Evolutionary conservation across 30 jellyfish, hydroid and myxozoan genomes (phyloP), one percentile per base, ranked within the genome.

Genomic region (Rhopilema esculentum): DNA sequence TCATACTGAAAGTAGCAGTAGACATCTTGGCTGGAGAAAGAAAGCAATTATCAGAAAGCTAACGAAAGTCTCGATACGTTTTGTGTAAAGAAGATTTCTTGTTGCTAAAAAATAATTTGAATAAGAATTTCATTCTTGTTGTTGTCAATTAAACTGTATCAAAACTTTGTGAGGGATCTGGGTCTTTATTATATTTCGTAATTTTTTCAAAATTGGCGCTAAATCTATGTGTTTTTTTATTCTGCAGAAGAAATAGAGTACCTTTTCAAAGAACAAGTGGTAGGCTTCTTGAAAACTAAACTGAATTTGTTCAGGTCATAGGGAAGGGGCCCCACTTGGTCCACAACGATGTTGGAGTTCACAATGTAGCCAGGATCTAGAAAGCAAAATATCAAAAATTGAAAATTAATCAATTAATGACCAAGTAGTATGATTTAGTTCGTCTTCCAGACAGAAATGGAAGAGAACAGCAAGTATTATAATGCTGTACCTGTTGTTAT

Each of bases 361-460:
- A 91, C 52, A 25, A 91, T 64, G 53, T 63, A 91, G 9, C 99
- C 99, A 81, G 99, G 99, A 67, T 96, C 99, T 96, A 70, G 24
- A 32, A 69, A 24, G 27, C 27, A 77, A 31, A 22, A 19, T 19
- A 63, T 33, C 87, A 32, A 15, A 40, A 15, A 12, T 15, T n/a
- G n/a, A n/a, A n/a, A n/a, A n/a, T n/a, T n/a, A n/a, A n/a, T n/a
- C n/a, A n/a, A 16, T 23, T 8, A n/a, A 22, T 63, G 86, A n/a
- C n/a, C n/a, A n/a, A n/a, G n/a, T n/a, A n/a, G n/a, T n/a, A n/a
- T n/a, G n/a, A n/a, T n/a, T n/a, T n/a, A n/a, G n/a, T n/a, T n/a
- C n/a, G n/a, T n/a, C n/a, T n/a, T n/a, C n/a, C n/a, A n/a, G n/a
- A n/a, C n/a, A n/a, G n/a, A n/a, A n/a, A n/a, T n/a, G n/a, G n/a